Base-by-base conservation (phyloP, 1,140 invertebrate species). In the Nasonia giraulti region DNA sequence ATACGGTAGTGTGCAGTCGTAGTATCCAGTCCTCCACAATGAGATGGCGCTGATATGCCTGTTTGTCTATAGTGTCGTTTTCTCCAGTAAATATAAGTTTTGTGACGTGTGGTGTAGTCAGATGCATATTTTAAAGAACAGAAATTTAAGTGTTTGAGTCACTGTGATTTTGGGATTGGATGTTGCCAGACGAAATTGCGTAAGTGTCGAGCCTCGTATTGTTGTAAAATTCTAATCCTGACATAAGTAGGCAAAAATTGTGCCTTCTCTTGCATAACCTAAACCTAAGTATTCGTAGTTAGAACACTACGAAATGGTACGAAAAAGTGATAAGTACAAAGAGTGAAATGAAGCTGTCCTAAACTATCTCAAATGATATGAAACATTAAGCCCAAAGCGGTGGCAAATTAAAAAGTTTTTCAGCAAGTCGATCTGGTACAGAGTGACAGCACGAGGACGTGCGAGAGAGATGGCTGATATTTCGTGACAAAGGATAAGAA, bases 71-170 rank as follows among this genome's bases (percentile, higher is more conserved):
- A 20, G 4, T 62, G 14, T 62, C 55, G 55, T 62, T 62, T 62
- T 62, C 55, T 62, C 55, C 17, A 17, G 55, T 62, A 62, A 62
- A 62, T 62, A n/a, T 62, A 37, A 37, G 33, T 62, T 62, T 62
- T 62, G 55, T 62, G 55, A 62, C 55, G 55, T 62, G 55, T 62
- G 55, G 55, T 62, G 47, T 62, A 62, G 55, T 62, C 55, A 62
- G 55, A 62, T 62, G 55, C 17, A 62, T 62, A 62, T 62, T 62
- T 62, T 62, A 62, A 62, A n/a, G 1, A 62, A 62, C 7, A 20
- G 55, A n/a, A 62, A 62, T 62, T 62, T n/a, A 62, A 62, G 20
- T 20, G 17, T 62, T 7, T 20, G n/a, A 62, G 20, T 62, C 17
- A 7, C 17, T n/a, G n/a, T 20, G 2, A 17, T 62, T 62, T 62